These are phyloP conservation scores for Brienomyrus longianalis DNA, from an alignment of 2,113 vertebrate genomes.

Conservation along the genomic window DNA sequence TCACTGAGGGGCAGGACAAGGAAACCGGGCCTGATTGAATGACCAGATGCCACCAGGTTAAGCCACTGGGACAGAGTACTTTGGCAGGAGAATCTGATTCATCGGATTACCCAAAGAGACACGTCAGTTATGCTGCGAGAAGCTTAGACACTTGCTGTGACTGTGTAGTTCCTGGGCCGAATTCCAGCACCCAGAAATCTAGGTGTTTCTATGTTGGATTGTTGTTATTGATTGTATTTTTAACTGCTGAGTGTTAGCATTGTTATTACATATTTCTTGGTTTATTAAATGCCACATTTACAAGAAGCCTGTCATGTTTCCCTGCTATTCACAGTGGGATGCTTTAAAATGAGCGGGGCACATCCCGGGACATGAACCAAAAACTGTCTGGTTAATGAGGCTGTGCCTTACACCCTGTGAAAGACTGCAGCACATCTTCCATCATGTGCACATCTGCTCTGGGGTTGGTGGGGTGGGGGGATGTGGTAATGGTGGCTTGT, in stretches of 20 bases:
- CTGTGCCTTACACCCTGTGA: background rate
- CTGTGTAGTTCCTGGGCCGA: background rate
- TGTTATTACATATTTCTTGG: background rate
- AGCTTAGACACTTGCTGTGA: background rate
- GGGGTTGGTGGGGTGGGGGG: background rate
- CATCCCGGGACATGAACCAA: background rate
- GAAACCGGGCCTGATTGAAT: conserved; percentile 21
- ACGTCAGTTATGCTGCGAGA: no score
- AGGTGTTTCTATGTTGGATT: background rate
- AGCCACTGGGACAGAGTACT: background rate
- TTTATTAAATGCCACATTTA: background rate
- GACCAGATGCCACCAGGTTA: conserved; percentile 14
- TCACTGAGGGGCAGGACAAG: conserved; percentile 10
- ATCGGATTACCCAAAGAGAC: conserved; percentile 1
- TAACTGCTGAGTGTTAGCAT: background rate
- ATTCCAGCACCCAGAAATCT: no score
- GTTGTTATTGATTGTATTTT: background rate
- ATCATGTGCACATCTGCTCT: background rate
- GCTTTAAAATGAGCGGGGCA: background rate
- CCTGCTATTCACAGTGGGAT: background rate
- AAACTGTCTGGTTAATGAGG: background rate
- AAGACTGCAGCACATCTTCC: background rate
- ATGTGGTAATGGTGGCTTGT: background rate
- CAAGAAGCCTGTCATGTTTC: background rate
- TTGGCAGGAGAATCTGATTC: background rate